Evolutionary conservation across 2,797 vertebrate species (phyloP).

Genomic region (Calcarius lapponicus): DNA sequence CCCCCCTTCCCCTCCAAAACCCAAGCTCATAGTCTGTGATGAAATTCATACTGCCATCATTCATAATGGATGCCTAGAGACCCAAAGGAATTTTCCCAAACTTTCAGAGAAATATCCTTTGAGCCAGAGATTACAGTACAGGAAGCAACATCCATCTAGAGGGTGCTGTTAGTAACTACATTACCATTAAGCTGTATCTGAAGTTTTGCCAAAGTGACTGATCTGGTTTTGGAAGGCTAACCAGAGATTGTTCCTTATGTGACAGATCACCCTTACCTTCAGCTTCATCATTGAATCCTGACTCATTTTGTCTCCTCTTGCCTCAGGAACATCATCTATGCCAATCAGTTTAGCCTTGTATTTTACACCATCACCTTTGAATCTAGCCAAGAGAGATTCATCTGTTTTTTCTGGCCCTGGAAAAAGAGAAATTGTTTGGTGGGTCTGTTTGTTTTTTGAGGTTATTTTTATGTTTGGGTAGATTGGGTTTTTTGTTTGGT

Average conservation of each 20-base stretch:
- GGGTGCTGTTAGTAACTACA: not conserved
- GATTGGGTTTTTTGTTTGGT: not conserved
- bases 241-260: not conserved
- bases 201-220: not conserved
- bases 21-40: not conserved
- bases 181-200: not conserved
- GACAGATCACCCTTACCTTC: conserved; percentile 81
- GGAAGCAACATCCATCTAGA: not conserved
- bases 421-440: not conserved
- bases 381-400: conserved; percentile 90
- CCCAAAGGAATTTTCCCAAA: not conserved
- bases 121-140: not conserved
- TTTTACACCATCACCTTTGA: conserved; percentile 92
- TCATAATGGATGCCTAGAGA: not conserved
- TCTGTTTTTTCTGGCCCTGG: conserved; percentile 91
- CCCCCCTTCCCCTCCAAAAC: not conserved
- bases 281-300: conserved; percentile 99
- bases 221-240: not conserved
- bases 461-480: not conserved
- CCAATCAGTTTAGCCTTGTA: conserved; percentile 98
- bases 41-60: not conserved
- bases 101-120: not conserved
- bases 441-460: not conserved
- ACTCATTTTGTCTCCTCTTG: conserved; percentile 97
- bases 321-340: conserved; percentile 91